A percentile compares a stretch with the other conserved stretches of the same genome.
These are phyloP conservation scores for Chanos chanos DNA, from an alignment of 2,797 vertebrate species.

Conservation along the genomic window DNA sequence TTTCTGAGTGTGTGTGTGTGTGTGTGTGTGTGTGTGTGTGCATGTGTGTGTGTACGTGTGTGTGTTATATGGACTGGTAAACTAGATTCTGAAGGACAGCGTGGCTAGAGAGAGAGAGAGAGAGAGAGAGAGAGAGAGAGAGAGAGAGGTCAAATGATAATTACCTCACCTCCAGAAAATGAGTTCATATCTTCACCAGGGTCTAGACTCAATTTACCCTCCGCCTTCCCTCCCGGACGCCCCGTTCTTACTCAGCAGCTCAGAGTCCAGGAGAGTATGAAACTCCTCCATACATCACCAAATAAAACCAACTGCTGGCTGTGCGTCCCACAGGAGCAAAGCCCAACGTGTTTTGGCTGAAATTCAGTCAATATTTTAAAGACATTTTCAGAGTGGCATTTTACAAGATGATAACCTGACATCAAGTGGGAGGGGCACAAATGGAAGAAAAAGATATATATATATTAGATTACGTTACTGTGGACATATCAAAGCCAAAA, in stretches of 20 bases:
- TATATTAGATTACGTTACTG: no score
- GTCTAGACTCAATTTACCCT: background rate
- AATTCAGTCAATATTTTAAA: no score
- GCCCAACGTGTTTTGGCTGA: background rate
- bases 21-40: slow-evolving; percentile 2
- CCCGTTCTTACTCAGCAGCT: background rate
- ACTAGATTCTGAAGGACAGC: no score
- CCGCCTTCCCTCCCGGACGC: background rate
- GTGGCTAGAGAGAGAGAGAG: no score
- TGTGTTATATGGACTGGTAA: no score
- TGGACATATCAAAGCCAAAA: no score
- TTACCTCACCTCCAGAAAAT: background rate
- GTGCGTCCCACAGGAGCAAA: no score
- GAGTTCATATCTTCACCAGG: background rate
- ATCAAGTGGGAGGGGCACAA: background rate
- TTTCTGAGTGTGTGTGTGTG: background rate
- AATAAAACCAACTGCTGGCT: no score
- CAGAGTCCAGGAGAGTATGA: background rate
- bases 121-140: no score
- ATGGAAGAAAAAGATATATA: no score
- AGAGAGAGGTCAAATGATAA: background rate
- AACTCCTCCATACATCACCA: background rate
- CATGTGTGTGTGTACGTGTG: background rate
- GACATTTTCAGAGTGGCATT: no score
- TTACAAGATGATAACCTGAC: background rate